Evolutionary conservation across 1,140 invertebrate species (phyloP).

Genomic region (Macrocentrus cingulum): DNA sequence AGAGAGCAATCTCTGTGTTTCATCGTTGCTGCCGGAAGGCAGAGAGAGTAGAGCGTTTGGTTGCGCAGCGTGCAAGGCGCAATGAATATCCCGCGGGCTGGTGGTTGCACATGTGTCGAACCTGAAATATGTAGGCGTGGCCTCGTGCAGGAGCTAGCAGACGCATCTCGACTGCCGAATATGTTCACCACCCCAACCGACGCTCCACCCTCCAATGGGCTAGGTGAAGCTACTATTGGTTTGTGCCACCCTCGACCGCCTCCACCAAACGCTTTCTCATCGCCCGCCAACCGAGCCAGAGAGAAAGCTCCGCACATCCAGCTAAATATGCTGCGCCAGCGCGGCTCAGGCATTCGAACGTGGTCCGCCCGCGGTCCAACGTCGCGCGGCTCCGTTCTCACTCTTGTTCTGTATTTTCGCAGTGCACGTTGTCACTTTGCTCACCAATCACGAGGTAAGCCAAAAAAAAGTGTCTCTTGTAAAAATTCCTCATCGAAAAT

Average conservation of each 20-base stretch:
- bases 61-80: slow-evolving; percentile 41
- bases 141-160: slow-evolving; percentile 51
- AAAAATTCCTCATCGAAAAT: too few relatives aligned
- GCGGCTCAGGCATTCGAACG: slow-evolving; percentile 30
- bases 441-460: neutral
- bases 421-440: neutral
- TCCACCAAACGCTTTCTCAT: slow-evolving; percentile 34
- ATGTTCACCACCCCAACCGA: slow-evolving; percentile 46
- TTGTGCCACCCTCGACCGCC: slow-evolving; percentile 44
- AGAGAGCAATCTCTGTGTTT: slow-evolving; percentile 7
- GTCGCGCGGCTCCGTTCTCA: slow-evolving; percentile 12
- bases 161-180: slow-evolving; percentile 56
- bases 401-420: neutral
- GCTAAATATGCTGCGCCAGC: slow-evolving; percentile 31
- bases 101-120: slow-evolving; percentile 57
- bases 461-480: neutral
- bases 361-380: slow-evolving; percentile 28
- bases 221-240: slow-evolving; percentile 47
- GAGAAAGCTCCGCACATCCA: slow-evolving; percentile 13
- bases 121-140: slow-evolving; percentile 62
- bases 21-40: slow-evolving; percentile 24
- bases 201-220: slow-evolving; percentile 54
- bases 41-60: slow-evolving; percentile 31
- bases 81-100: slow-evolving; percentile 28
- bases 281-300: slow-evolving; percentile 8